Evolutionary conservation across 2,113 vertebrate species (phyloP), one percentile per base, ranked within the genome.

Genomic region (Carassius auratus): DNA sequence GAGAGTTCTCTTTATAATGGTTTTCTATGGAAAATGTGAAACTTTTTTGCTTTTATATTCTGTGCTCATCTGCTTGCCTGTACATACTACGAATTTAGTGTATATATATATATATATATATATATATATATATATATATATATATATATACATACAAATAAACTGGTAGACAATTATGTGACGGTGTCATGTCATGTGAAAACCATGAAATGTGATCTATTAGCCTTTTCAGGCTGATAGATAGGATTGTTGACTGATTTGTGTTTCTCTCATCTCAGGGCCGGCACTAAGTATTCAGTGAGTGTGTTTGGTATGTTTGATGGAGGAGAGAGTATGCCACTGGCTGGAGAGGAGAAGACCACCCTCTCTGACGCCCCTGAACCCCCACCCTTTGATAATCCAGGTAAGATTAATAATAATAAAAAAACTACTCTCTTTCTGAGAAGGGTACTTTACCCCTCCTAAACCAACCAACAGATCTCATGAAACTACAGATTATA

Each of bases 261-360:
- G 42, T 81, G 19, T 83, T 4, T 3, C 57, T 76, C 48, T 45
- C 13, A 42, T 69, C 4, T 4, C 94, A 99, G 98, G 95, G 97
- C 98, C 92, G 94, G 93, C 80, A 99, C 98, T 86, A 97, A 97
- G 80, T 99, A 99, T 91, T 94, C 95, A 87, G 98, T 99, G 85
- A 98, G 92, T 92, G 98, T 99, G 90, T 96, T 96, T 91, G 97
- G 98, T 82, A 94, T 99, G 95, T 99, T 99, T 95, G 98, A 99
- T 8, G 97, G 96, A 92, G 98, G 98, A 91, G 95, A 97, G 92
- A 99, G 98, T 92, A 93, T 93, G 88, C 98, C 98, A 19, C 90
- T 99, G 84, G 94, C 97, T 94, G 98, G 98, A 89, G 95, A 99
- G 92, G 98, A 99, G 94, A 97, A 97, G 95, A 99, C 98, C 69